Evolutionary conservation across 2,888 invertebrate species (phyloP).

Genomic region (Cerastoderma edule): DNA sequence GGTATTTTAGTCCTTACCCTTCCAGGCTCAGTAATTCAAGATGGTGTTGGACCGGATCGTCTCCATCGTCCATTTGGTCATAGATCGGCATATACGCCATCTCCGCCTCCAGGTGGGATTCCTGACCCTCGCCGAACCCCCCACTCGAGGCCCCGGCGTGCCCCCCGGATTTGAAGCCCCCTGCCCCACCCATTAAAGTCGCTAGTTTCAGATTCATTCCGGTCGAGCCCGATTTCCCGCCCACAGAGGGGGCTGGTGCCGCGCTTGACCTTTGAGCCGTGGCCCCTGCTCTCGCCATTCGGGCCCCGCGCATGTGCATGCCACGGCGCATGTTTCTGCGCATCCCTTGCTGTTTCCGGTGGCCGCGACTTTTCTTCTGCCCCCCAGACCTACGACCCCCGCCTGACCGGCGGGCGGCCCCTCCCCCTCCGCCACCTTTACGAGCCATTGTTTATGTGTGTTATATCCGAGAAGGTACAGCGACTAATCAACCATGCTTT

Average conservation of each 20-base stretch:
- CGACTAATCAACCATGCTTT: too few relatives aligned
- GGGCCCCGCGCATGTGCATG: constrained; percentile 43
- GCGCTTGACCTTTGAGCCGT: constrained; percentile 14
- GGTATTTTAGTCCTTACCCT: constrained; percentile 50
- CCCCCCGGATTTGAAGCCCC: constrained; percentile 1
- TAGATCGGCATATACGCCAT: constrained; percentile 56
- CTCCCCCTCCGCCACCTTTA: constrained; percentile 51
- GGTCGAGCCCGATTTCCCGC: background rate
- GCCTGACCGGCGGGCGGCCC: constrained; percentile 6
- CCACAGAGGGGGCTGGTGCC: background rate
- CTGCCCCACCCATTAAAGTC: constrained; percentile 43
- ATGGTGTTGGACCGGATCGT: constrained; percentile 53
- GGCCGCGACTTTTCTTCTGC: constrained; percentile 45
- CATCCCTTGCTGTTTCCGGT: constrained; percentile 54
- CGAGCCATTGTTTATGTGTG: constrained; percentile 40
- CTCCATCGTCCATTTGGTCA: constrained; percentile 59
- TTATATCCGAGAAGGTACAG: too few relatives aligned
- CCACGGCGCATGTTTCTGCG: constrained; percentile 49
- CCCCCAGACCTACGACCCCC: constrained; percentile 57
- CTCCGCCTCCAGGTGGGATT: constrained; percentile 49
- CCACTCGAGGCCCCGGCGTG: constrained; percentile 34
- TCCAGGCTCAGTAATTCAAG: constrained; percentile 53
- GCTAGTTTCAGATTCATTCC: constrained; percentile 44
- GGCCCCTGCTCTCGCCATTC: constrained; percentile 32
- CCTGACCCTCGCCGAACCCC: constrained; percentile 49